Conservation (phyloP, 2,888 invertebrate species). For the Andrena bicolor region DNA sequence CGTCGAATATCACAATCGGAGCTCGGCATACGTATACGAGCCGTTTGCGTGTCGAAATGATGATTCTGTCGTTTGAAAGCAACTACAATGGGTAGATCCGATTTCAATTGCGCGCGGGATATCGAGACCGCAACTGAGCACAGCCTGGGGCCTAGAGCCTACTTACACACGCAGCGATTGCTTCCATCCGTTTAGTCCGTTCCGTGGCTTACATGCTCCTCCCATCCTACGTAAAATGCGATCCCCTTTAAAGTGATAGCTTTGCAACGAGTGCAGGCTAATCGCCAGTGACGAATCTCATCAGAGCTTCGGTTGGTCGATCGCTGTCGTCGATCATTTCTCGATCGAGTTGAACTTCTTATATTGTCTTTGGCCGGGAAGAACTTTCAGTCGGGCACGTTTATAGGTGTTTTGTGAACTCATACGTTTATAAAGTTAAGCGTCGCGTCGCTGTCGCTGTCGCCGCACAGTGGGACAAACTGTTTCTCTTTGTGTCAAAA, state of each 20-base stretch:
- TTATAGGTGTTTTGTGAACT: background rate
- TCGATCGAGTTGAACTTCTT: background rate
- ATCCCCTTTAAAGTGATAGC: slow-evolving; percentile 65
- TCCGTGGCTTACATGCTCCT: background rate
- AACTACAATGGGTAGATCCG: slow-evolving; percentile 62
- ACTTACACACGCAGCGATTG: slow-evolving; percentile 39
- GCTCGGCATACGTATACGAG: background rate
- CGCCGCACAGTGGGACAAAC: too few relatives aligned
- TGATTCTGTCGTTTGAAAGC: slow-evolving; percentile 46
- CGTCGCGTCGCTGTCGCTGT: background rate
- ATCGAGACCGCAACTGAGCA: slow-evolving; percentile 52
- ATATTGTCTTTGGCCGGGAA: background rate
- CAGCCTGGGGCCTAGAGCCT: slow-evolving; percentile 5
- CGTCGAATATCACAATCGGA: slow-evolving; percentile 20
- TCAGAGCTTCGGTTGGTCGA: slow-evolving; percentile 18
- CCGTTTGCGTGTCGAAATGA: slow-evolving; percentile 42
- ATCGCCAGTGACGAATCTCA: slow-evolving; percentile 37
- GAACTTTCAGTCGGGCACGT: background rate
- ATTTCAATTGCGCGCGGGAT: slow-evolving; percentile 62
- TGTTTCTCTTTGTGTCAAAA: too few relatives aligned
- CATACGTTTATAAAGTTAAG: slow-evolving; percentile 12
- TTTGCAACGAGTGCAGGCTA: slow-evolving; percentile 40
- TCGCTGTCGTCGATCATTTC: background rate
- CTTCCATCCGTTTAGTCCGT: slow-evolving; percentile 20
- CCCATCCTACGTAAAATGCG: slow-evolving; percentile 9